Conservation (phyloP, 2,797 vertebrate genomes). For the Valencia hispanica region DNA sequence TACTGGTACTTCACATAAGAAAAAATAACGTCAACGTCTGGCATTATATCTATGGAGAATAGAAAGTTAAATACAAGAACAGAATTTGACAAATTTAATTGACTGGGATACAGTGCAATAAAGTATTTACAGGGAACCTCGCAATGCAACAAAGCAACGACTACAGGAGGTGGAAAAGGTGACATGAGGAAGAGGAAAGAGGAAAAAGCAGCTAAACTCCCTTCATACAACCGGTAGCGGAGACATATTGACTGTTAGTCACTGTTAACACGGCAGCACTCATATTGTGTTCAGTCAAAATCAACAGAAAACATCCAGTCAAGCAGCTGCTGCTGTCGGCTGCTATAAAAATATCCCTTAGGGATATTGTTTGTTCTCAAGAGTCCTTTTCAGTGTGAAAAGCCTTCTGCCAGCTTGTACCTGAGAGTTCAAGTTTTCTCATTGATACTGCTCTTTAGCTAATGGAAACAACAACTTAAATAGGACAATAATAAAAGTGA, state of each 20-base stretch:
- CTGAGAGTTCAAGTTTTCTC: conserved; percentile 17
- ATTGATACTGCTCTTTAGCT: neutral
- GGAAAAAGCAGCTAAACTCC: neutral
- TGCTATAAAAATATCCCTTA: conserved; percentile 42
- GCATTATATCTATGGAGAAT: neutral
- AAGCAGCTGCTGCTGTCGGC: conserved; percentile 35
- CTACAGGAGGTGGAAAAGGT: neutral
- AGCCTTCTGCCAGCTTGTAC: conserved; percentile 23
- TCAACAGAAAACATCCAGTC: conserved; percentile 34
- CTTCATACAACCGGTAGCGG: conserved; percentile 16
- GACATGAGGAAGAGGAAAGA: neutral
- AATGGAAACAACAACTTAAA: neutral
- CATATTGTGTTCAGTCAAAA: conserved; percentile 41
- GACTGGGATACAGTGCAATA: neutral
- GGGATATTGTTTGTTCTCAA: conserved; percentile 49
- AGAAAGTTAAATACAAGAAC: neutral
- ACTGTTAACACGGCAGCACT: conserved; percentile 37
- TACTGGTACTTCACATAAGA: too few relatives aligned
- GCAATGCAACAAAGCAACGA: neutral
- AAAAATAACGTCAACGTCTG: too few relatives aligned
- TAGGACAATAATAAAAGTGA: neutral
- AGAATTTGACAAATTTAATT: neutral
- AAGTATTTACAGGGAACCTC: neutral
- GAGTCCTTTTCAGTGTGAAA: conserved; percentile 44
- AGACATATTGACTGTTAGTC: conserved; percentile 30